Evolutionary conservation across 2,888 invertebrate genomes (phyloP), one percentile per base, ranked within the genome.

Genomic region (Tubiluchus corallicola): DNA sequence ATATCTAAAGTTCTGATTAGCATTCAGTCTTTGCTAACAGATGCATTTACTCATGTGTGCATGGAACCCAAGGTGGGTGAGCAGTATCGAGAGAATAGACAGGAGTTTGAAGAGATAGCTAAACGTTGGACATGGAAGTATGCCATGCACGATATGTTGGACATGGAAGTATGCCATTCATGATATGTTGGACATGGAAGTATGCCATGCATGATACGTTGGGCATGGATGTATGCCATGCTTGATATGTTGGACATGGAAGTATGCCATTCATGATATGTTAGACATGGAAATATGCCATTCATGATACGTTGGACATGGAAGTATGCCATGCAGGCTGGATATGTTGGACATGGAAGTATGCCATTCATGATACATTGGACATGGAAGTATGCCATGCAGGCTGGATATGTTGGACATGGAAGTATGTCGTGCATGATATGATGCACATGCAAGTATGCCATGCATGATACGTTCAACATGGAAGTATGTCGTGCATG

Each of bases 1-100:
- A 78, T 90, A 58, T 80, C 82, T 52, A 90, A 68, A 56, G 63
- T 68, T 18, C 29, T 29, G 9, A 29, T 29, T n/a, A 29, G 29
- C 29, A 29, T 29, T 29, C 29, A 29, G 29, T 29, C 29, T 9
- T n/a, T 29, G 29, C 29, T 29, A n/a, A 29, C 29, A 9, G 29
- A 29, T n/a, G 9, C 29, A n/a, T 29, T 9, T n/a, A 29, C 29
- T 9, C 29, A 29, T 9, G 29, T 29, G 9, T 29, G 29, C 29
- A 29, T 29, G 29, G 29, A 29, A n/a, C 29, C 9, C 29, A n/a
- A 29, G 29, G n/a, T 29, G 9, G 29, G 29, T n/a, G n/a, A 9
- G 29, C 29, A 9, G 29, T 29, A 29, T n/a, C 9, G n/a, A n/a
- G 9, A n/a, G 9, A n/a, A 29, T n/a, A 29, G n/a, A n/a, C 9